Evolutionary conservation across 2,113 vertebrate genomes (phyloP), one percentile per base, ranked within the genome.

Genomic region (Entomyzon cyanotis): DNA sequence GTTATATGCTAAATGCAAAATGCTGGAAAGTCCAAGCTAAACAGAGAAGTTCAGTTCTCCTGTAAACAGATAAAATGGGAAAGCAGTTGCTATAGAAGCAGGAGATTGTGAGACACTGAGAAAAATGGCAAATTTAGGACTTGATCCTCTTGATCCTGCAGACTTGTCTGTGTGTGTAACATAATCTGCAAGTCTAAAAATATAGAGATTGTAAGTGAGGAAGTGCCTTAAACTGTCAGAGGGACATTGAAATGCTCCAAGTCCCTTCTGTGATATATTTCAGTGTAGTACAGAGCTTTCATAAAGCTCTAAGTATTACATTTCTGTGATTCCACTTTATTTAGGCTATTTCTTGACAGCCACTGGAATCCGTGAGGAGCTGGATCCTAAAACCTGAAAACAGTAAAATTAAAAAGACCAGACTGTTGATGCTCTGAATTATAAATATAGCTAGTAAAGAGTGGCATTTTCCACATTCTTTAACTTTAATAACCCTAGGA

Each of bases 401-500:
- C 1, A 65, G 47, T 84, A 63, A 86, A 90, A 75, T 64, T 55
- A 24, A 91, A 78, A 80, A 76, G 19, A 63, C 58, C 41, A 41
- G 74, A 44, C 62, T 85, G 11, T 89, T 93, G 75, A 37, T 78
- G 68, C 35, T 92, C 59, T 75, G 73, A 86, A 69, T 90, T 78
- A 52, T n/a, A 90, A 91, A 83, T 73, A 35, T 2, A 86, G 50
- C 63, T 82, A 58, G 24, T 3, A n/a, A 91, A 94, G 53, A 68
- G 49, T 87, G 83, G 46, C 42, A 31, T 93, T 96, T 95, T 31
- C 24, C 42, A 49, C 89, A 89, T 82, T 90, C 56, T 90, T 68
- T 84, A 44, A 68, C 75, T 96, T 95, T 84, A 93, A 71, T 90
- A 90, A 52, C 64, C 69, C 62, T 67, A 68, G 64, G 59, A 90